Base-by-base conservation (phyloP, 2,113 vertebrate species). In the Cettia cetti region DNA sequence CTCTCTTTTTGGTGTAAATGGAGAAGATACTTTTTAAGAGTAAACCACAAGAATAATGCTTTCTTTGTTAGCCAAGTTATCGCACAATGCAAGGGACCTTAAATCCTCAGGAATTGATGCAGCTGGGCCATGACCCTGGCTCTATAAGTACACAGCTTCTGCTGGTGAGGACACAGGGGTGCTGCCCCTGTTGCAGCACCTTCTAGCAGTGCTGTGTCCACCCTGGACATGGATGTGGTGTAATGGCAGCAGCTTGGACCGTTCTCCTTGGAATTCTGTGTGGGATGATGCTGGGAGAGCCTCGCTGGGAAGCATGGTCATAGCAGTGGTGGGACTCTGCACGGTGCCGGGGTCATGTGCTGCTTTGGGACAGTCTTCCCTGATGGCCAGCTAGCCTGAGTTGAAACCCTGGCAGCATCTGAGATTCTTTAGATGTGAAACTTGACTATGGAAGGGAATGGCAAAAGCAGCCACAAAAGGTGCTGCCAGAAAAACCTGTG, bases 161-260 rank as follows among this genome's bases (percentile, higher is more conserved):
- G 21, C 47, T 84, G 33, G 16, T 69, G n/a, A 37, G 52, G 39
- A 24, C 2, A 0, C 10, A 17, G 16, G 65, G 65, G 20, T 69
- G 18, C 52, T 87, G n/a, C 31, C 9, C 9, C 26, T 57, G 10
- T 44, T 81, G 60, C 27, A 70, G 47, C 30, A 26, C 39, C 30
- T 65, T 35, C 23, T 54, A 1, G 6, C 8, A 20, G 39, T 26
- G 24, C 22, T 23, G 3, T 53, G n/a, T 31, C 15, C 35, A 9
- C 12, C 18, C 7, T 39, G 15, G 4, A 3, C 35, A 1, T 11
- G 60, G 39, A 19, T 0, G 0, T 7, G 27, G 17, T 54, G 21
- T 31, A 37, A 37, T 0, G 3, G 53, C 37, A 85, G 88, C 45
- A 21, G 15, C 3, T 21, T 37, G 68, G 33, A 45, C 17, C 0